Base-by-base conservation (phyloP, 2,797 vertebrate genomes). In the Crax fasciolata region DNA sequence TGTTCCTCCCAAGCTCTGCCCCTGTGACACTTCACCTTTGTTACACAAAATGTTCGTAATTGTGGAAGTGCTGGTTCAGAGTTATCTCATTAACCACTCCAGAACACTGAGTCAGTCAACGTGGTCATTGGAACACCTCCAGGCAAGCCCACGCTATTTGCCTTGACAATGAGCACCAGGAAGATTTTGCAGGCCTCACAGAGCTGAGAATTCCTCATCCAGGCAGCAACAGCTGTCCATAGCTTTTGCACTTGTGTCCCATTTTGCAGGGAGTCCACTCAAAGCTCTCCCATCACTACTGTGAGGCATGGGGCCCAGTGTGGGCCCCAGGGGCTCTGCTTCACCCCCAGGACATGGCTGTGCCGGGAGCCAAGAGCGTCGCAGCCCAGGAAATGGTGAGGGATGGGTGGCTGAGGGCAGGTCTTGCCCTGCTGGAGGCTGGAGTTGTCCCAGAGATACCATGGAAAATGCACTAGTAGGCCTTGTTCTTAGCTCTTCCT, bases 281-380 rank as follows among this genome's bases (percentile, higher is more conserved):
- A n/a, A 43, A 74, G 39, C 41, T 43, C 13, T 24, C 25, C 8
- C 24, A 71, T 65, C 0, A 0, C 38, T 75, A 17, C 23, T 61
- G 49, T 46, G 48, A 82, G 23, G 13, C 46, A 4, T 7, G 63
- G 27, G 24, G 25, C 8, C 8, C 23, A 17, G 4, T 65, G 28
- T 8, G 67, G 65, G 57, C 13, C 4, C 4, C 5, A 6, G 44
- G 11, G 20, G 8, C 19, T 82, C 35, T 84, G 38, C 7, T 72
- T 75, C 23, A 30, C 3, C 3, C 14, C 19, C 9, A 2, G 43
- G 11, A 41, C 0, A 0, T 1, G 15, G 13, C 57, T 63, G 35
- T 67, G n/a, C 38, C 44, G 39, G n/a, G 3, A n/a, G 3, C 24
- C 32, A 72, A 4, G 25, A 39, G 48, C 7, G 5, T 17, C 46